A percentile compares a stretch with the other conserved stretches of the same genome.
Conservation (phyloP, 2,888 invertebrate species). For the Athrips mouffetella region DNA sequence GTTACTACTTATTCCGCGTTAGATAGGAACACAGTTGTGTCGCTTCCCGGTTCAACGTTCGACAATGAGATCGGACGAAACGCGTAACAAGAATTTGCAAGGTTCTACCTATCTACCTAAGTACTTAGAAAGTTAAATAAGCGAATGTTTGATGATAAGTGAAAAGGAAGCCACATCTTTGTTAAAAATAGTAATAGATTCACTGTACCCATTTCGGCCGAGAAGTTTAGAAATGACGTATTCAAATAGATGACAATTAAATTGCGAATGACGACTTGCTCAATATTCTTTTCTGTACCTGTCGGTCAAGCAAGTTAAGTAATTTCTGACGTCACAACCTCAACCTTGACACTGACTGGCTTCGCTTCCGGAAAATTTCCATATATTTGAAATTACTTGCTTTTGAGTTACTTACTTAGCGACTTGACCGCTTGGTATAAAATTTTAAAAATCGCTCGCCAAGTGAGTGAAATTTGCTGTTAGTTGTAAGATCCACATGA, state of each 20-base stretch:
- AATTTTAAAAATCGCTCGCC: too few species aligned
- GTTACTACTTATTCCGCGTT: too few species aligned
- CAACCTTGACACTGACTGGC: slow-evolving; percentile 43
- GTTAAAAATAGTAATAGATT: too few species aligned
- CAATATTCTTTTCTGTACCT: slow-evolving; percentile 51
- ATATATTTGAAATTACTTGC: slow-evolving; percentile 14
- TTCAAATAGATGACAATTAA: too few species aligned
- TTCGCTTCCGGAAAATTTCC: slow-evolving; percentile 48
- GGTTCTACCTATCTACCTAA: not conserved
- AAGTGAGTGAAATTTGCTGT: too few species aligned
- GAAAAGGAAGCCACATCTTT: slow-evolving; percentile 14
- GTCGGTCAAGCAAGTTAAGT: slow-evolving; percentile 48
- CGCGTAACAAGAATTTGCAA: slow-evolving; percentile 22
- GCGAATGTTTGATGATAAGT: not conserved
- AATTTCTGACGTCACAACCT: slow-evolving; percentile 54
- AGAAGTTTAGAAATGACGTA: too few species aligned
- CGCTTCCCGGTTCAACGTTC: slow-evolving; percentile 56
- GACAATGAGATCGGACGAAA: slow-evolving; percentile 47
- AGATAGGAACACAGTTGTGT: slow-evolving; percentile 20
- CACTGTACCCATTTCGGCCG: too few species aligned
- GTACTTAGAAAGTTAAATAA: not conserved
- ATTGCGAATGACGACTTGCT: slow-evolving; percentile 53
- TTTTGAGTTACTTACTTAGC: not conserved
- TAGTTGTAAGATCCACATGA: too few species aligned
- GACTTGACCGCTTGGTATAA: too few species aligned